Percentiles rank a stretch among this genome's conserved stretches.
Conservation (phyloP, 2,888 invertebrate genomes). For the Parnassius mnemosyne region DNA sequence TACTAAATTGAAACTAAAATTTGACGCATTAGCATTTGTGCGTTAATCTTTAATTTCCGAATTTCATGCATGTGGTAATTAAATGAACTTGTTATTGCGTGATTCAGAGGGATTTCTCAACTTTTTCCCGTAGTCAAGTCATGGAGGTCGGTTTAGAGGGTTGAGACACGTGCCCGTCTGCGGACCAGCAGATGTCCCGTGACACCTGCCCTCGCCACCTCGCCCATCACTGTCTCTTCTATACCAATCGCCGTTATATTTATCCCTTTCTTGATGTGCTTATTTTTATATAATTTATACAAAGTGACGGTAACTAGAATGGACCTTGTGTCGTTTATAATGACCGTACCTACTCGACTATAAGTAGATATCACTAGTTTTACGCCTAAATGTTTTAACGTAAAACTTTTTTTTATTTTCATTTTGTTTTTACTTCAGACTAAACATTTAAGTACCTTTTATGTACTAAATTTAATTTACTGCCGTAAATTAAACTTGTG, state of each 20-base stretch:
- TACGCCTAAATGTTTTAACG: slow-evolving; percentile 1
- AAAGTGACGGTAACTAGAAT: slow-evolving; percentile 78
- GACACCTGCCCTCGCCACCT: slow-evolving; percentile 77
- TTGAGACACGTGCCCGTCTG: slow-evolving; percentile 73
- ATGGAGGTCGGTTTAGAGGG: slow-evolving; percentile 69
- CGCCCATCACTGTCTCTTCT: slow-evolving; percentile 63
- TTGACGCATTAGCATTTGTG: slow-evolving; percentile 14
- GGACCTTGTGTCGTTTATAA: slow-evolving; percentile 71
- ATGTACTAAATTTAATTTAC: too few relatives aligned
- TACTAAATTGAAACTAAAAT: slow-evolving; percentile 1
- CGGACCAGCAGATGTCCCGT: slow-evolving; percentile 73
- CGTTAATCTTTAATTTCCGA: slow-evolving; percentile 25
- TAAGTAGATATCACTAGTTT: slow-evolving; percentile 54
- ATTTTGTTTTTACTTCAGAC: background rate
- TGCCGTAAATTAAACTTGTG: too few relatives aligned
- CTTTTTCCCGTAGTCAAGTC: slow-evolving; percentile 61
- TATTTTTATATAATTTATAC: slow-evolving; percentile 80
- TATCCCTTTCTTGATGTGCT: slow-evolving; percentile 65
- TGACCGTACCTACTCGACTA: slow-evolving; percentile 56
- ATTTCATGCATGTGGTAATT: slow-evolving; percentile 18
- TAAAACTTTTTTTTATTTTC: slow-evolving; percentile 8
- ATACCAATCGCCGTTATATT: slow-evolving; percentile 46
- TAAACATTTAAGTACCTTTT: background rate
- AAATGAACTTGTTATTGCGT: slow-evolving; percentile 37
- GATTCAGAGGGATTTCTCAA: slow-evolving; percentile 53